A percentile compares a stretch with the other conserved stretches of the same genome.
These are phyloP conservation scores for Cyrtodaria siliqua DNA, from an alignment of 2,888 invertebrate genomes.

Conservation along the genomic window DNA sequence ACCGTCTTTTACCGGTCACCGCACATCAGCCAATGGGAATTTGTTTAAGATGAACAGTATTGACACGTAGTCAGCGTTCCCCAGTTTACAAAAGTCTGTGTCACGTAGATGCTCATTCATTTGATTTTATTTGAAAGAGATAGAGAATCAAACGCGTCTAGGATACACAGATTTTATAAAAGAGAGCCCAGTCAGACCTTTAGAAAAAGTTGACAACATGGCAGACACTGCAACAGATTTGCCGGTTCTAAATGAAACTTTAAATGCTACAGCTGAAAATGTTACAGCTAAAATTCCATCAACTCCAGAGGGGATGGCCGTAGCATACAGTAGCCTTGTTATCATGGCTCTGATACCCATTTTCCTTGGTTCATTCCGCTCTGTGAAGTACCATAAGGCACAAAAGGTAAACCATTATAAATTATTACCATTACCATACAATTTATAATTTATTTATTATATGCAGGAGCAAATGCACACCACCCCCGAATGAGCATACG, in stretches of 20 bases:
- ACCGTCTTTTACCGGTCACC: no score
- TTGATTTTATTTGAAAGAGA: neutral
- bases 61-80: conserved; percentile 50
- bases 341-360: conserved; percentile 98
- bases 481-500: no score
- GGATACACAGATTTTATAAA: neutral
- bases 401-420: conserved; percentile 90
- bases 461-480: no score
- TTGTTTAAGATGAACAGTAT: neutral
- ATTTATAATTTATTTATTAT: no score
- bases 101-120: neutral
- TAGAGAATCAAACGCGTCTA: neutral
- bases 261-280: conserved; percentile 88
- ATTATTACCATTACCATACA: no score
- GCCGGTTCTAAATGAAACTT: conserved; percentile 88
- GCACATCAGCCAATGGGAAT: conserved; percentile 30
- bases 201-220: conserved; percentile 85
- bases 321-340: conserved; percentile 97
- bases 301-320: conserved; percentile 96
- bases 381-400: conserved; percentile 96
- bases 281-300: conserved; percentile 90
- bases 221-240: conserved; percentile 88
- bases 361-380: conserved; percentile 97
- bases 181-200: conserved; percentile 4
- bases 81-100: conserved; percentile 26